Percentiles rank a stretch among this genome's conserved stretches.
Evolutionary conservation across 2,797 vertebrate genomes (phyloP).

Genomic region (Ctenochaetus hawaiiensis): DNA sequence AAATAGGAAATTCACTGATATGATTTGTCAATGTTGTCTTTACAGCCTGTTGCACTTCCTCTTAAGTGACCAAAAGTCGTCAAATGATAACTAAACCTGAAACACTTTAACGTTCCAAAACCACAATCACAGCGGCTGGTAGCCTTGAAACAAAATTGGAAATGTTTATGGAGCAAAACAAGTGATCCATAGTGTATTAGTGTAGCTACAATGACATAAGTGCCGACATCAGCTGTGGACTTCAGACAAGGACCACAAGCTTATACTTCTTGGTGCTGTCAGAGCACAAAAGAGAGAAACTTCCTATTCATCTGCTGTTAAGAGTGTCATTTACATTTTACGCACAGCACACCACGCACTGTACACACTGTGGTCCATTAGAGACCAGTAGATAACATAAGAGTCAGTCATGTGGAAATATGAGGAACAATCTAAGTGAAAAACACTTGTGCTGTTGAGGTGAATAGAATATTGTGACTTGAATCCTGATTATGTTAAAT

Average conservation of each 20-base stretch:
- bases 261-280: conserved; percentile 6
- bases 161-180: not conserved
- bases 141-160: not conserved
- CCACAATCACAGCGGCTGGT: not conserved
- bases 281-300: conserved; percentile 28
- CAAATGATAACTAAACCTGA: no score
- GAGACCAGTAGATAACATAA: not conserved
- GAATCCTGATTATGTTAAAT: conserved; percentile 8
- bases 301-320: conserved; percentile 31
- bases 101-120: no score
- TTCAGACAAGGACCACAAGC: conserved; percentile 10
- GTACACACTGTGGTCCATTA: not conserved
- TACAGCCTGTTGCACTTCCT: no score
- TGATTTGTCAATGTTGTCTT: no score
- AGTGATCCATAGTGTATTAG: not conserved
- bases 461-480: not conserved
- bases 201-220: not conserved
- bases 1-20: no score
- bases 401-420: not conserved
- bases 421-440: no score
- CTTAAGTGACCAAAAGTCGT: no score
- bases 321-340: conserved; percentile 28
- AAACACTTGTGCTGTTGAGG: no score
- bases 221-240: conserved; percentile 5
- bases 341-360: not conserved